Evolutionary conservation across 1,140 invertebrate species (phyloP).

Genomic region (Hirudo medicinalis): DNA sequence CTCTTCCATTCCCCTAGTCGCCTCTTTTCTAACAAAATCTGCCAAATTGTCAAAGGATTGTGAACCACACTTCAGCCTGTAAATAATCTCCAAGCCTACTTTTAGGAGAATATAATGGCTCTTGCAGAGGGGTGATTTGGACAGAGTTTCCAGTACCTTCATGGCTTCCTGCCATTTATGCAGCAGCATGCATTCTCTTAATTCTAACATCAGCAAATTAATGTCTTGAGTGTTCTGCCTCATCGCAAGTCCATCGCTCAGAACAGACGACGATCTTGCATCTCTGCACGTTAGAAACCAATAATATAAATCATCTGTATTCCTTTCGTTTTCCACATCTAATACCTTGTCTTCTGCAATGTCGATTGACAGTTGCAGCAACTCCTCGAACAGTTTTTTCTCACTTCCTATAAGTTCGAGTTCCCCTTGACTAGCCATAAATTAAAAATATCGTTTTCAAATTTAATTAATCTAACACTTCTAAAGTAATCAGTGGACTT

Average conservation of each 20-base stretch:
- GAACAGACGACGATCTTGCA: not conserved
- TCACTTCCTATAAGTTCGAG: too few species aligned
- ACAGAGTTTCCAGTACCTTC: not conserved
- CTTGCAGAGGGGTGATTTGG: not conserved
- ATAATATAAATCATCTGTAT: not conserved
- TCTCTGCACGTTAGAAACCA: not conserved
- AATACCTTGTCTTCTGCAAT: not conserved
- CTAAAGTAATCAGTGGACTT: too few species aligned
- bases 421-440: too few species aligned
- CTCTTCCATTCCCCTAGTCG: not conserved
- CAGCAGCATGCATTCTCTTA: not conserved
- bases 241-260: too few species aligned
- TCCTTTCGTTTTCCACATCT: not conserved
- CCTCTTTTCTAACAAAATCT: not conserved
- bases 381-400: not conserved
- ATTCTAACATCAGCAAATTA: not conserved
- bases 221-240: not conserved
- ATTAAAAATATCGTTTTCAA: too few species aligned
- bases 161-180: slow-evolving; percentile 1
- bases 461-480: too few species aligned
- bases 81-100: slow-evolving; percentile 3
- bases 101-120: not conserved
- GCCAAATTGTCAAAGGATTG: not conserved
- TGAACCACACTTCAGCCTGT: not conserved
- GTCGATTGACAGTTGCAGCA: not conserved